Evolutionary conservation across 1,140 invertebrate species (phyloP).

Genomic region (Hyposmocoma kahamanoa): DNA sequence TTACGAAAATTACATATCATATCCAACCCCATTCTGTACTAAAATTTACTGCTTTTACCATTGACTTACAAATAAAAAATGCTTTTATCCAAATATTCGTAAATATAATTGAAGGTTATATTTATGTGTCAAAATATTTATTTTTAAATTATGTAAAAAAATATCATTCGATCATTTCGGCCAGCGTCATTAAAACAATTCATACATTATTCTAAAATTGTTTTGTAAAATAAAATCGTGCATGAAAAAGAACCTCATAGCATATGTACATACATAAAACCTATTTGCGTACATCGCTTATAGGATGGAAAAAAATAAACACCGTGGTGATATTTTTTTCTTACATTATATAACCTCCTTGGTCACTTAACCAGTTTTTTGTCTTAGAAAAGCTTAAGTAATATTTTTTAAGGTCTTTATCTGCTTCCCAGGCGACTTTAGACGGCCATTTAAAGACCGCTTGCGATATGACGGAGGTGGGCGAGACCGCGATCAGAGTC

Average conservation of each 20-base stretch:
- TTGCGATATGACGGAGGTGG: slow-evolving; percentile 90
- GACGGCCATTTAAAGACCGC: slow-evolving; percentile 82
- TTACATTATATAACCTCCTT: no score
- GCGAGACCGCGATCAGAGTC: slow-evolving; percentile 86
- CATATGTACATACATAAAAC: no score
- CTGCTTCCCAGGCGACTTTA: slow-evolving; percentile 74
- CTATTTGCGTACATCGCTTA: no score
- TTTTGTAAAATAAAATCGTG: no score
- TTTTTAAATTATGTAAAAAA: background rate
- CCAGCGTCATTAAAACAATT: no score
- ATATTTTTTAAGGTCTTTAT: no score
- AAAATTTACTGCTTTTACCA: background rate
- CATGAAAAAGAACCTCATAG: no score
- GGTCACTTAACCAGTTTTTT: no score
- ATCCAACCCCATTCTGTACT: slow-evolving; percentile 44
- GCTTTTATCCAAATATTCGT: background rate
- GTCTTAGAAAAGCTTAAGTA: no score
- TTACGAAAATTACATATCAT: slow-evolving; percentile 73
- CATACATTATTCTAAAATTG: no score
- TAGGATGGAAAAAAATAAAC: background rate
- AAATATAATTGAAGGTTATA: slow-evolving; percentile 15
- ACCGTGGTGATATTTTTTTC: no score
- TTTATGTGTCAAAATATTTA: slow-evolving; percentile 4
- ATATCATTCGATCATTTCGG: no score
- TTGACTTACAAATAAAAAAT: background rate